Conservation (phyloP, 1,140 invertebrate species). For the Trichonephila clavata region DNA sequence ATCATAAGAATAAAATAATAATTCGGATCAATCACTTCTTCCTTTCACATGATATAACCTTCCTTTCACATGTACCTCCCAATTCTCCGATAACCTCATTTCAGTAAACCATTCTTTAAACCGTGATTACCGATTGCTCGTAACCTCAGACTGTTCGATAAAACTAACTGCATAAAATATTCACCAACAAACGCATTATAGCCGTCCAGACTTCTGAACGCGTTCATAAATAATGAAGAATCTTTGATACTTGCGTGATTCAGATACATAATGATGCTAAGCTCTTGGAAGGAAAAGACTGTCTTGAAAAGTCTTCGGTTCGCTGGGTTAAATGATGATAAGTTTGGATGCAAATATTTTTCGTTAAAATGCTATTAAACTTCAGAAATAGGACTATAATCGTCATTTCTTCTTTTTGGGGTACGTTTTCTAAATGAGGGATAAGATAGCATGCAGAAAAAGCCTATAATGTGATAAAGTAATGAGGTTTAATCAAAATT, state of each 20-base stretch:
- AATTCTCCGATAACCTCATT: background rate
- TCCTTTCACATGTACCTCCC: background rate
- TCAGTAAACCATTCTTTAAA: background rate
- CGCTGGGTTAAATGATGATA: background rate
- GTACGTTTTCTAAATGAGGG: too few species aligned
- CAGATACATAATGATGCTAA: background rate
- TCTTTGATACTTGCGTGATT: conserved; percentile 29
- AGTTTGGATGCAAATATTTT: background rate
- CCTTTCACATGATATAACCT: conserved; percentile 9
- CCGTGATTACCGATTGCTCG: background rate
- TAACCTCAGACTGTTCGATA: background rate
- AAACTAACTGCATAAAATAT: conserved; percentile 1
- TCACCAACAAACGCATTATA: background rate
- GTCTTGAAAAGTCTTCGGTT: background rate
- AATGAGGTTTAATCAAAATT: too few species aligned
- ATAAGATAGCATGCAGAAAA: too few species aligned
- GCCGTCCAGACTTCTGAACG: background rate
- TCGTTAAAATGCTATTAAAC: background rate
- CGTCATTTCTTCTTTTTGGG: too few species aligned
- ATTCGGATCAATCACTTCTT: background rate
- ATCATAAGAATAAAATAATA: conserved; percentile 1
- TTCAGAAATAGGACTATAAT: too few species aligned
- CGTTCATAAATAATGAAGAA: conserved; percentile 15
- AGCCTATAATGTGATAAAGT: too few species aligned
- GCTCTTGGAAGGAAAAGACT: background rate